Evolutionary conservation across 1,140 invertebrate genomes (phyloP).

Genomic region (Ceratosolen solmsi): DNA sequence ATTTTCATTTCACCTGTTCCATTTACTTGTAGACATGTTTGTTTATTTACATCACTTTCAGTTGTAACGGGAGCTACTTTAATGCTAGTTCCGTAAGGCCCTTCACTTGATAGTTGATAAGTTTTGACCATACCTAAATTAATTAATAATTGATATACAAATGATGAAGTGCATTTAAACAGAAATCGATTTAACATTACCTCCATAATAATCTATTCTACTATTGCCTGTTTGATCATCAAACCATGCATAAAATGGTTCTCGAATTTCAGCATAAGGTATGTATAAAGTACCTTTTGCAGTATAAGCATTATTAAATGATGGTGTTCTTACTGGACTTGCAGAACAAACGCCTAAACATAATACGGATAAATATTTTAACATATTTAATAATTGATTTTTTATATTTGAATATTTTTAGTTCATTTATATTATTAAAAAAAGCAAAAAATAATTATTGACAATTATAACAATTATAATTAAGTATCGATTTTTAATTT

Average conservation of each 20-base stretch:
- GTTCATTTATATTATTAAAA: neutral
- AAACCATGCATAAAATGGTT: conserved; percentile 92
- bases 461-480: too few species aligned
- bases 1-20: conserved; percentile 80
- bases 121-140: conserved; percentile 87
- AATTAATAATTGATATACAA: conserved; percentile 23
- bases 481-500: neutral
- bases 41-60: conserved; percentile 79
- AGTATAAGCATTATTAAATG: conserved; percentile 81
- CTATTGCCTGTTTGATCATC: conserved; percentile 83
- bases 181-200: conserved; percentile 67
- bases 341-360: conserved; percentile 53
- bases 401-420: neutral
- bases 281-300: conserved; percentile 85
- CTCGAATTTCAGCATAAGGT: conserved; percentile 93
- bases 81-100: conserved; percentile 81
- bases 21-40: conserved; percentile 90
- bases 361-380: neutral
- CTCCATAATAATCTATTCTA: conserved; percentile 95
- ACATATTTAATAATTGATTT: too few species aligned
- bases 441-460: neutral
- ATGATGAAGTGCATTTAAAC: neutral
- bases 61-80: conserved; percentile 93
- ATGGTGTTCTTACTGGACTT: conserved; percentile 68
- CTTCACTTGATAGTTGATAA: conserved; percentile 81